Evolutionary conservation across 2,113 vertebrate genomes (phyloP).

Genomic region (Ctenodactylus gundi): DNA sequence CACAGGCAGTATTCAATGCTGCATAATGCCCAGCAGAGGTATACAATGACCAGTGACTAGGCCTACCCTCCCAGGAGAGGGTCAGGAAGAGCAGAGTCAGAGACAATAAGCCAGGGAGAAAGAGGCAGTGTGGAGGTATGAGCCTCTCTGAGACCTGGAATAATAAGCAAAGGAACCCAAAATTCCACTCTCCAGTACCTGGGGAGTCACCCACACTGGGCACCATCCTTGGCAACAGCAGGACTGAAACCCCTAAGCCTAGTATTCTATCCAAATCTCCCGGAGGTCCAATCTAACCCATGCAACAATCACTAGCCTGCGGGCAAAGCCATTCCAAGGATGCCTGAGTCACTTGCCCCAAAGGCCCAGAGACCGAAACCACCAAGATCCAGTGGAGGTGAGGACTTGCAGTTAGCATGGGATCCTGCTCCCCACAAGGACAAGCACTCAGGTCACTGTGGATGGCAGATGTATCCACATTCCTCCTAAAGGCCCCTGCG

Average conservation of each 20-base stretch:
- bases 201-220: neutral
- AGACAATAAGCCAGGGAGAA: too few relatives aligned
- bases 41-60: neutral
- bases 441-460: neutral
- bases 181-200: neutral
- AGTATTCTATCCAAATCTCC: neutral
- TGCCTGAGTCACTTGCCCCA: neutral
- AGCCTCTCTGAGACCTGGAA: neutral
- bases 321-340: neutral
- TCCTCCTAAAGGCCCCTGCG: neutral
- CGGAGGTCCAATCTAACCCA: neutral
- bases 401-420: too few relatives aligned
- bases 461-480: neutral
- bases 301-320: neutral
- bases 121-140: too few relatives aligned
- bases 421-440: too few relatives aligned
- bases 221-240: neutral
- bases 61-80: neutral
- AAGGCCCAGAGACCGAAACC: too few relatives aligned
- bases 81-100: neutral
- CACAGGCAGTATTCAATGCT: rapidly evolving
- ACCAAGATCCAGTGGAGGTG: neutral
- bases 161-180: neutral
- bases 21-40: neutral
- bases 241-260: neutral